Base-by-base conservation (phyloP, 2,797 vertebrate genomes). In the Rhynchotus rufescens region DNA sequence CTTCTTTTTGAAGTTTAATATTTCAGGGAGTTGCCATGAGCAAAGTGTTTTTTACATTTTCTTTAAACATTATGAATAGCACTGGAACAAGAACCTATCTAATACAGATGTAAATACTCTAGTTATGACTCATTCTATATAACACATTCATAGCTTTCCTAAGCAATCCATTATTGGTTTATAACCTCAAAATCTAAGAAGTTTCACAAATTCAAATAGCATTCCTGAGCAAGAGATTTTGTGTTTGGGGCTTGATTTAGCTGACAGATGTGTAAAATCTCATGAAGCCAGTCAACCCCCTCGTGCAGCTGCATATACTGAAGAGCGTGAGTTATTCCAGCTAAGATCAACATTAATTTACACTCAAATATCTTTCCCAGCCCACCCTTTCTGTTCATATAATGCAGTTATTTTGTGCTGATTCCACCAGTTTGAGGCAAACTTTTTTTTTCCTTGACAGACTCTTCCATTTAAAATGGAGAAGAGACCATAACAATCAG, bases 261-360 rank as follows among this genome's bases (percentile, higher is more conserved):
- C 21, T 88, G 82, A 89, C 85, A 92, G 84, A 89, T 82, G 47
- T 86, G 69, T 72, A 95, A 88, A 91, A 89, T 91, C 76, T 79
- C 67, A 75, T 90, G 28, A 21, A 92, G 66, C n/a, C 45, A 76
- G 44, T 89, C 44, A 64, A 47, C 65, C 86, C 80, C 71, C 44
- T 75, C 28, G 66, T 71, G 52, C 76, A 94, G 76, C 89, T 96
- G 75, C 62, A 52, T 86, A 52, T 80, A 52, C 26, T 90, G 84
- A 89, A 88, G 76, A 89, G 74, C 64, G 32, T 71, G 78, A 80
- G 42, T 92, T 91, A 83, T 91, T 91, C 74, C 64, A 90, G 66
- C 73, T 84, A 93, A 93, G 42, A 92, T 90, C 83, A 96, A 88
- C 81, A 89, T 86, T 72, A 92, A 91, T 89, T 94, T 93, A 74